These are phyloP conservation scores for Micromys minutus DNA, from an alignment of 2,113 vertebrate species.

Conservation along the genomic window DNA sequence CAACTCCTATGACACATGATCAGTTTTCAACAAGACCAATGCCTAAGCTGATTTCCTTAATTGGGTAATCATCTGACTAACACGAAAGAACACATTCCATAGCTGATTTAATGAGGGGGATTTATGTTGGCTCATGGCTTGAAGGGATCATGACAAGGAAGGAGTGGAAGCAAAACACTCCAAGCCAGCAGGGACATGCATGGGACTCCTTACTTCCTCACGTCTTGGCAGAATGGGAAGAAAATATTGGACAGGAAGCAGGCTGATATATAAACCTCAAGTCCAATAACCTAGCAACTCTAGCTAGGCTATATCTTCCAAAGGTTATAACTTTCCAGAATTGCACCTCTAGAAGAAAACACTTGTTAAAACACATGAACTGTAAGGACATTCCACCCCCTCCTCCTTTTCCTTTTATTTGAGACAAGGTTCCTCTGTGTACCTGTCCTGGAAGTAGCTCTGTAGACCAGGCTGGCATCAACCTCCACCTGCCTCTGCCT, in stretches of 20 bases:
- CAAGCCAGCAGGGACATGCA: neutral
- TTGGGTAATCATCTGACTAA: neutral
- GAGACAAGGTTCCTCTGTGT: neutral
- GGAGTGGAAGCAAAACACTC: neutral
- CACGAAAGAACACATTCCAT: neutral
- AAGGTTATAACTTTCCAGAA: neutral
- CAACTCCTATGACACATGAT: neutral
- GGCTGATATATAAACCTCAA: neutral
- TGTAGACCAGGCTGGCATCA: neutral
- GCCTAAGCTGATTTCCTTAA: neutral
- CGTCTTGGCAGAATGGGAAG: neutral
- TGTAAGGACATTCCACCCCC: neutral
- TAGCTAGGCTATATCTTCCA: neutral
- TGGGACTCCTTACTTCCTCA: neutral
- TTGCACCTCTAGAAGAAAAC: neutral
- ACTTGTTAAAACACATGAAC: too few relatives aligned
- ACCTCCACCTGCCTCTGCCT: neutral
- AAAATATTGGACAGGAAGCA: neutral
- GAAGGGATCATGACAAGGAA: neutral
- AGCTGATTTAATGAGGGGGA: neutral
- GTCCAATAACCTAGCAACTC: neutral
- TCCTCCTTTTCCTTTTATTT: neutral
- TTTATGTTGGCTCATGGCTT: neutral
- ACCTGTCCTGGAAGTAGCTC: neutral
- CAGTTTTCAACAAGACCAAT: neutral